These are phyloP conservation scores for Notoglanidium macrostoma DNA, from an alignment of 2,797 vertebrate genomes.

Conservation along the genomic window DNA sequence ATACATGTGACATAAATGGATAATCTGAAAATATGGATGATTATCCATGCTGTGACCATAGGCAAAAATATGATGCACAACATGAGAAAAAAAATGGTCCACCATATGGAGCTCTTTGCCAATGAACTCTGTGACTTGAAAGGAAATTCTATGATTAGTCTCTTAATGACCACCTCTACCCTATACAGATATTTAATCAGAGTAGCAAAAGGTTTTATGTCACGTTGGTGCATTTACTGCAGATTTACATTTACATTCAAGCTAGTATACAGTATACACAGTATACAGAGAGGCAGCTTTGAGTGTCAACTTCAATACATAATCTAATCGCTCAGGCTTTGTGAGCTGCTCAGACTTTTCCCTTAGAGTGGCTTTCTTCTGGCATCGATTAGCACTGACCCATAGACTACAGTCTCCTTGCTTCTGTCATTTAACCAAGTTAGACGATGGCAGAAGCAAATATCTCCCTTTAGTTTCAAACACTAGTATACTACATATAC, in stretches of 20 bases:
- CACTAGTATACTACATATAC: not conserved
- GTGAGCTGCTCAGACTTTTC: slow-evolving; percentile 36
- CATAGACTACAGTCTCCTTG: slow-evolving; percentile 31
- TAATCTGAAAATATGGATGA: no score
- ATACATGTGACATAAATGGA: not conserved
- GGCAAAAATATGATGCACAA: not conserved
- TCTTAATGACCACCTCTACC: not conserved
- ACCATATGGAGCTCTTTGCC: slow-evolving; percentile 22
- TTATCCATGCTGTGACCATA: not conserved
- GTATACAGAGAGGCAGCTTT: slow-evolving; percentile 36
- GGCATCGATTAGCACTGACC: slow-evolving; percentile 43
- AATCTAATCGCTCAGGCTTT: slow-evolving; percentile 53
- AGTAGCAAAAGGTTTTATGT: not conserved
- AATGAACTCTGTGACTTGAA: slow-evolving; percentile 21
- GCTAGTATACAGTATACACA: slow-evolving; percentile 32
- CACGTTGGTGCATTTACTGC: not conserved
- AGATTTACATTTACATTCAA: slow-evolving; percentile 43
- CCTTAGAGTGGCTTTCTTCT: slow-evolving; percentile 20
- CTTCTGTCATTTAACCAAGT: slow-evolving; percentile 26
- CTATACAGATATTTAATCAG: not conserved
- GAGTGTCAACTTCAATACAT: slow-evolving; percentile 36
- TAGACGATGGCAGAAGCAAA: not conserved
- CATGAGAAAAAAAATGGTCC: not conserved
- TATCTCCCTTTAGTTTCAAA: not conserved
- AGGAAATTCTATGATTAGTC: not conserved